These are phyloP conservation scores for Chaetops frenatus DNA, from an alignment of 2,113 vertebrate genomes.

Conservation along the genomic window DNA sequence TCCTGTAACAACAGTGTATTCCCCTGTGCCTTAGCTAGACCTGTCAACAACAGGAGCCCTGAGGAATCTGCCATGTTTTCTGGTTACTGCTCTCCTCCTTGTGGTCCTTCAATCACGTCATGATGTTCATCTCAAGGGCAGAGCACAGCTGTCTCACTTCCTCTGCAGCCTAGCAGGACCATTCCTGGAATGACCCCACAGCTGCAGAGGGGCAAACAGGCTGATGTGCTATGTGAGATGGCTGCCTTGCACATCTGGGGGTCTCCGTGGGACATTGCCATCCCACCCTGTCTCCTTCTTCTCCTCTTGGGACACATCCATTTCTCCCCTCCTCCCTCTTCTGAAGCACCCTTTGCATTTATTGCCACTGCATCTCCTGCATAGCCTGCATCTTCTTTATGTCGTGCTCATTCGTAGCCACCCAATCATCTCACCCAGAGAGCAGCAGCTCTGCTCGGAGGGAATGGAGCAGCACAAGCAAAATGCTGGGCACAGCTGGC, in stretches of 20 bases:
- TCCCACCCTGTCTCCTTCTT: neutral
- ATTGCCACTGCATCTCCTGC: neutral
- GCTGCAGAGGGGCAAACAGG: neutral
- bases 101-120: neutral
- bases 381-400: neutral
- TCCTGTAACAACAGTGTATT: neutral
- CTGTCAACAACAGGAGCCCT: conserved; percentile 15
- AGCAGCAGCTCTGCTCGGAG: neutral
- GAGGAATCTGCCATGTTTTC: neutral
- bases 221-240: rapidly evolving
- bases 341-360: neutral
- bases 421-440: rapidly evolving
- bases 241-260: neutral
- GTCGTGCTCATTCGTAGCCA: neutral
- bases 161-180: neutral
- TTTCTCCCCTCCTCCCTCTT: neutral
- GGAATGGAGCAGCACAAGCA: neutral
- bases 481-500: neutral
- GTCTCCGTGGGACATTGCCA: neutral
- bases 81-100: neutral
- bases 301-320: neutral
- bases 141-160: neutral
- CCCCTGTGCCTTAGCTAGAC: neutral
- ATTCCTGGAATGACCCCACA: neutral
- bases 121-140: neutral